Conservation (phyloP, 2,888 invertebrate species). For the Plagodis dolabraria region DNA sequence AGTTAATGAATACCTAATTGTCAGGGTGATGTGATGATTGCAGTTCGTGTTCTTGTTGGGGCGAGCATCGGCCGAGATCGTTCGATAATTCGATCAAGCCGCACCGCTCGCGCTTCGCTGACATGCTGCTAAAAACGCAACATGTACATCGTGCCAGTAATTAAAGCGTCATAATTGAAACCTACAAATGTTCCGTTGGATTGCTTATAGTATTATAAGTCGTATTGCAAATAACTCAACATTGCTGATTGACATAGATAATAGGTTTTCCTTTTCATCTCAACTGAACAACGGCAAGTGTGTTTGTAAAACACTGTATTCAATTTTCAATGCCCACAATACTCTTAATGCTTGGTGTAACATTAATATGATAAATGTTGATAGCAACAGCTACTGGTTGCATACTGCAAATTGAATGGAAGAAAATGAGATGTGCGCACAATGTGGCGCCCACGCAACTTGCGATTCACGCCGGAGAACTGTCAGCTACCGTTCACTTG, state of each 20-base stretch:
- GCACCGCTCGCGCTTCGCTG: conserved; percentile 32
- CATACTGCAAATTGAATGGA: conserved; percentile 62
- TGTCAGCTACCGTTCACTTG: conserved; percentile 68
- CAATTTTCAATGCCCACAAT: too few species aligned
- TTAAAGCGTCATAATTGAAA: conserved; percentile 56
- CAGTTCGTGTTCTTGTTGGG: conserved; percentile 37
- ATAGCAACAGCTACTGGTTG: conserved; percentile 64
- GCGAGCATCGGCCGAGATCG: conserved; percentile 39
- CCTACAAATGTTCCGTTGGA: conserved; percentile 31
- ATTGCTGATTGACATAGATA: too few species aligned
- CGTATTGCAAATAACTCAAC: not conserved
- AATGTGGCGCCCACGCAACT: conserved; percentile 68
- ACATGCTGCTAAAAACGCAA: conserved; percentile 57
- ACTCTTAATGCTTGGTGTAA: conserved; percentile 5
- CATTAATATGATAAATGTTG: conserved; percentile 68
- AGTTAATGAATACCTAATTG: conserved; percentile 44
- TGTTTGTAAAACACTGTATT: not conserved
- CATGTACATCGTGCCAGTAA: conserved; percentile 51
- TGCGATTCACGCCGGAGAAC: conserved; percentile 58
- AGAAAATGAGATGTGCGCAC: conserved; percentile 74
- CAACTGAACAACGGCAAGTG: conserved; percentile 10
- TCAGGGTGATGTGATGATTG: conserved; percentile 40
- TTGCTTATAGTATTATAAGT: conserved; percentile 2
- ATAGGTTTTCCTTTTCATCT: not conserved
- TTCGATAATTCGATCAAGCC: conserved; percentile 53